These are phyloP conservation scores for Drosophila pseudoananassae DNA, from an alignment of 1,140 invertebrate genomes.

Conservation along the genomic window DNA sequence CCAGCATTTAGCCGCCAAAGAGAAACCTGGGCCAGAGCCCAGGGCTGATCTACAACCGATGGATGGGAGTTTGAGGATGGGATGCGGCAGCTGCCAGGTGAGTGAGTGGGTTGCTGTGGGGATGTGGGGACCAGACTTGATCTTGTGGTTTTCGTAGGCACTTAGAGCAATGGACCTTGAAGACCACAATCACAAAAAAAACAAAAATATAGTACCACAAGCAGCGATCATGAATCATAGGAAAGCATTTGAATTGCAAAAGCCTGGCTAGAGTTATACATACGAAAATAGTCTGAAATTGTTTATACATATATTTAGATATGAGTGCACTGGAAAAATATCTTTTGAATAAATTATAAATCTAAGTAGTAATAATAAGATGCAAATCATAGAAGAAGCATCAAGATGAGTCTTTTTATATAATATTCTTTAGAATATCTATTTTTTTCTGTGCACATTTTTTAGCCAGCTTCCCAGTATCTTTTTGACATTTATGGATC, in stretches of 20 bases:
- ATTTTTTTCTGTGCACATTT: constrained; percentile 14
- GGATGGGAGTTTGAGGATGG: constrained; percentile 14
- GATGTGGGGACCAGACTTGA: constrained; percentile 20
- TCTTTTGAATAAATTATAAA: neutral
- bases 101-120: constrained; percentile 27
- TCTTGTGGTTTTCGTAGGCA: constrained; percentile 48
- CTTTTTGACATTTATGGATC: constrained; percentile 82
- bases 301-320: constrained; percentile 24
- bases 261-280: constrained; percentile 39
- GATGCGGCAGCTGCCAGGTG: constrained; percentile 18
- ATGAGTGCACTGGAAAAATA: neutral
- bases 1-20: constrained; percentile 48
- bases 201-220: constrained; percentile 16
- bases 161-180: constrained; percentile 60
- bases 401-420: no score
- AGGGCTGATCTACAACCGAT: constrained; percentile 60
- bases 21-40: constrained; percentile 58
- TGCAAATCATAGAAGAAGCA: no score
- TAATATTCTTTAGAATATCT: neutral
- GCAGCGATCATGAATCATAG: constrained; percentile 54
- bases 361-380: no score
- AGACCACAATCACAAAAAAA: constrained; percentile 37
- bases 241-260: constrained; percentile 76
- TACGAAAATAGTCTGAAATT: constrained; percentile 54
- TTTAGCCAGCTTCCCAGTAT: constrained; percentile 21